Evolutionary conservation across 2,888 invertebrate genomes (phyloP).

Genomic region (Microplitis deprimator): DNA sequence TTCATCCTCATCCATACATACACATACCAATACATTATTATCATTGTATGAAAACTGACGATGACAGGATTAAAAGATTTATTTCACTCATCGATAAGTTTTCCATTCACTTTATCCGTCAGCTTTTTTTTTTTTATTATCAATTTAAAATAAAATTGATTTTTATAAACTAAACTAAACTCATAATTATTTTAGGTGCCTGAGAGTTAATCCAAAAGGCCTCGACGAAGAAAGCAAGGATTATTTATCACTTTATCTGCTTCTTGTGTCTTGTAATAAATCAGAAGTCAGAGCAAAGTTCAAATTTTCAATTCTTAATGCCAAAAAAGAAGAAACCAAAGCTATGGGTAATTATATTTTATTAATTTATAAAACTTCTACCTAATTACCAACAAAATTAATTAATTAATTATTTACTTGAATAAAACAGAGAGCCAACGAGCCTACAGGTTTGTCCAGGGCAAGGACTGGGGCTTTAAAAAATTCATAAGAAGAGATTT

Average conservation of each 20-base stretch:
- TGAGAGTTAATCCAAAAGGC: slow-evolving; percentile 99
- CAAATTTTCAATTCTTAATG: slow-evolving; percentile 99
- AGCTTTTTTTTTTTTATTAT: background rate
- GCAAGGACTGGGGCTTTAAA: slow-evolving; percentile 99
- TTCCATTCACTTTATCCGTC: background rate
- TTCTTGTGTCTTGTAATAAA: slow-evolving; percentile 99
- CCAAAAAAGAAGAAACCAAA: slow-evolving; percentile 99
- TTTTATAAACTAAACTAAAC: background rate
- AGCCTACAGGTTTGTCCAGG: slow-evolving; percentile 99
- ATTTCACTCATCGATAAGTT: background rate
- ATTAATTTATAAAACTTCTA: background rate
- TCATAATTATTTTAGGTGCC: slow-evolving; percentile 79
- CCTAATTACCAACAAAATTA: background rate
- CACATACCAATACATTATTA: background rate
- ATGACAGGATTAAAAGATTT: background rate
- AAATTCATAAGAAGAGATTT: slow-evolving; percentile 99
- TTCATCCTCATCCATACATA: background rate
- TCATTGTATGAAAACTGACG: background rate
- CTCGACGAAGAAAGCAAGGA: slow-evolving; percentile 99
- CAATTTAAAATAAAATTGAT: background rate
- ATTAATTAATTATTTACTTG: background rate
- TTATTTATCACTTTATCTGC: slow-evolving; percentile 98
- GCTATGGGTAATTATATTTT: slow-evolving; percentile 87
- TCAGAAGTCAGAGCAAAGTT: slow-evolving; percentile 99
- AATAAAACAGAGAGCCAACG: slow-evolving; percentile 80